Percentiles rank a stretch among this genome's conserved stretches.
Evolutionary conservation across 2,113 vertebrate species (phyloP).

Genomic region (Vimba vimba): DNA sequence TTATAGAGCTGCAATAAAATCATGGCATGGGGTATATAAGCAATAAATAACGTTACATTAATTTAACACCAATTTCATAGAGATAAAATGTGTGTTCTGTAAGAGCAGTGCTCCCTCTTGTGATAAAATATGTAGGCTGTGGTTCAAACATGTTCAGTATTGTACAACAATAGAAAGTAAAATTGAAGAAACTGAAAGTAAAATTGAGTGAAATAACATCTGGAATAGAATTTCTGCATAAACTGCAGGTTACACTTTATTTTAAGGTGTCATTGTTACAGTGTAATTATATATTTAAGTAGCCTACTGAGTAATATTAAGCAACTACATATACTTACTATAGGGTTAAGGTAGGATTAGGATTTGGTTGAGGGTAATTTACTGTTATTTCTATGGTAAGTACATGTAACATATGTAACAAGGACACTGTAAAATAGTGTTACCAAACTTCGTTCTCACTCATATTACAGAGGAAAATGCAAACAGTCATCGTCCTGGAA

Average conservation of each 20-base stretch:
- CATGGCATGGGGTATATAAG: background rate
- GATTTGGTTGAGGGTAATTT: too few species aligned
- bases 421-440: too few species aligned
- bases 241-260: too few species aligned
- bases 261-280: too few species aligned
- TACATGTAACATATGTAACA: too few species aligned
- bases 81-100: background rate
- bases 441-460: background rate
- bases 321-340: too few species aligned
- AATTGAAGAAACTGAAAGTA: background rate
- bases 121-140: background rate
- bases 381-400: too few species aligned
- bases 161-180: too few species aligned
- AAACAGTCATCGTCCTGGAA: background rate
- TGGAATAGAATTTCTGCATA: too few species aligned
- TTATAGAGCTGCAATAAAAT: background rate
- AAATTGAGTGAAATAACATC: background rate
- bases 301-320: too few species aligned
- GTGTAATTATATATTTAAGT: too few species aligned
- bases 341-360: too few species aligned
- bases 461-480: background rate
- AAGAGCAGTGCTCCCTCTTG: slow-evolving; percentile 27
- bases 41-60: background rate
- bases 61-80: background rate
- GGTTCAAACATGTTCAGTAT: background rate